Evolutionary conservation across 2,888 invertebrate species (phyloP).

Genomic region (Pecten maximus): DNA sequence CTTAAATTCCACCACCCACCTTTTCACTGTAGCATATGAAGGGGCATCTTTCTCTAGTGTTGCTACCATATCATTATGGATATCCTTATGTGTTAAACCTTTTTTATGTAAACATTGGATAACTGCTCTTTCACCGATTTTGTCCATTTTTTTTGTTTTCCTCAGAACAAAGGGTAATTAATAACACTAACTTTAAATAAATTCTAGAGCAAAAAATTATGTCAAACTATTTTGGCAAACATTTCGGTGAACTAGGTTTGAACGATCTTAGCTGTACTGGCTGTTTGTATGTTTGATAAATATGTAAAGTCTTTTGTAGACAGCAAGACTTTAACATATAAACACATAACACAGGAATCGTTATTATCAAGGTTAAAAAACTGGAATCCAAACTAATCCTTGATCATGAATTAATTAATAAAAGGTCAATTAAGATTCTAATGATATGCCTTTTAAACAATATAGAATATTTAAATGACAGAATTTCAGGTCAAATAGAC

Average conservation of each 20-base stretch:
- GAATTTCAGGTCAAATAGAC: neutral
- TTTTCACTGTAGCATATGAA: no score
- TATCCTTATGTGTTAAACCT: no score
- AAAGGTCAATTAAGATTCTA: neutral
- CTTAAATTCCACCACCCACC: no score
- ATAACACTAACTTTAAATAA: no score
- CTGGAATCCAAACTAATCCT: neutral
- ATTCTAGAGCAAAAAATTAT: no score
- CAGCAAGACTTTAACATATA: neutral
- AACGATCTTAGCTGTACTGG: neutral
- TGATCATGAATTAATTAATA: neutral
- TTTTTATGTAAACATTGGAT: no score
- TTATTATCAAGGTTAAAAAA: neutral
- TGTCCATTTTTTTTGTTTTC: no score
- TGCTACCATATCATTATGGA: no score
- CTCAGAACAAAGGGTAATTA: no score
- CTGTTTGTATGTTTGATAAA: neutral
- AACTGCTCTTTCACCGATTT: no score
- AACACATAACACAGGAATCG: neutral
- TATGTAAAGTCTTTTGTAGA: neutral
- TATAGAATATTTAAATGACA: conserved; percentile 16
- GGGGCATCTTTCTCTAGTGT: no score
- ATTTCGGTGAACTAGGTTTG: neutral
- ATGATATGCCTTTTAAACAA: neutral
- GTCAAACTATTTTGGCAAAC: no score